Evolutionary conservation across 2,113 vertebrate genomes (phyloP).

Genomic region (Nerophis lumbriciformis): DNA sequence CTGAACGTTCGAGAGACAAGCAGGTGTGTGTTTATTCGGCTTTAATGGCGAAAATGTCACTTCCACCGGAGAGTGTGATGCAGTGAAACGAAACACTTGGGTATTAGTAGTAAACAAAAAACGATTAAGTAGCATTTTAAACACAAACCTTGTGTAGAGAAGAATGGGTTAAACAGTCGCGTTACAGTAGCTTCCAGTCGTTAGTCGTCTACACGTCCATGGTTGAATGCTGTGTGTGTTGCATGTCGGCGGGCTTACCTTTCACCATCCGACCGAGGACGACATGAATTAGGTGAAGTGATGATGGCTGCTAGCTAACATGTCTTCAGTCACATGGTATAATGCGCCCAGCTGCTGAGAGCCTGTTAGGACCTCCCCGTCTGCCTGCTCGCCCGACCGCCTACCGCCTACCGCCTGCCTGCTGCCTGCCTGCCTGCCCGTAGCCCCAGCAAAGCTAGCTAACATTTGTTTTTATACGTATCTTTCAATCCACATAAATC

Average conservation of each 20-base stretch:
- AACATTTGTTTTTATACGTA: too few relatives aligned
- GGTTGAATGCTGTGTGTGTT: not conserved
- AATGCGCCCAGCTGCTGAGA: conserved; percentile 71
- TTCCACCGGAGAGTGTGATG: not conserved
- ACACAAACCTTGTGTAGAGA: not conserved
- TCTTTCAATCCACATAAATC: too few relatives aligned
- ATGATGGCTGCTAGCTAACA: conserved; percentile 71
- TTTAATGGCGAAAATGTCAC: not conserved
- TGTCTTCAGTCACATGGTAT: conserved; percentile 73
- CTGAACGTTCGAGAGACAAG: not conserved
- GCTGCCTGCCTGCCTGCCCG: not conserved
- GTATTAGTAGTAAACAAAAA: conserved; percentile 6
- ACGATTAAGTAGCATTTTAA: not conserved
- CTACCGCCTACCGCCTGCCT: conserved; percentile 1
- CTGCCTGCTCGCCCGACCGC: not conserved
- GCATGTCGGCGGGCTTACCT: conserved; percentile 27
- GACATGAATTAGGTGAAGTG: conserved; percentile 65
- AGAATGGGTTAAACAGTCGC: not conserved
- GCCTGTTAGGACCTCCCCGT: conserved; percentile 64
- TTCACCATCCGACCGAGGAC: conserved; percentile 41
- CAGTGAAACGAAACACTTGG: conserved; percentile 15
- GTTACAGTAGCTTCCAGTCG: not conserved
- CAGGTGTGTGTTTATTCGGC: not conserved
- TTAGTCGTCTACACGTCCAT: not conserved
- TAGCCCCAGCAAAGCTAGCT: not conserved